Conservation (phyloP, 2,797 vertebrate species). For the Bucorvus abyssinicus region DNA sequence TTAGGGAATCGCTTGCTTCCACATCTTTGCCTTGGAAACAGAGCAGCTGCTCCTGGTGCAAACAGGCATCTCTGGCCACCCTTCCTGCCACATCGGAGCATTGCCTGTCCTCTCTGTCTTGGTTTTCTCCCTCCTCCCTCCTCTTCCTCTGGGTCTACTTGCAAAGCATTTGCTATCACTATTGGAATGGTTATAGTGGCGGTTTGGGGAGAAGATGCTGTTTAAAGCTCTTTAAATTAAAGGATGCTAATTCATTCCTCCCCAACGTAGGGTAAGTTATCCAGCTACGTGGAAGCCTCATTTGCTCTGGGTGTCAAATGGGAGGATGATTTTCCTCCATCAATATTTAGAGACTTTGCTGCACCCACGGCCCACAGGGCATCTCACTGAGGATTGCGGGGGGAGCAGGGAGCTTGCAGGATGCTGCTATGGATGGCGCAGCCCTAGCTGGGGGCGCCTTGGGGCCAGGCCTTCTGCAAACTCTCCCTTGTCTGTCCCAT, state of each 20-base stretch:
- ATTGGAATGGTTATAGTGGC: constrained; percentile 10
- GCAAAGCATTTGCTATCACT: neutral
- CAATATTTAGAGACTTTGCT: neutral
- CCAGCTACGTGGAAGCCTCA: neutral
- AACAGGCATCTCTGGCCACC: neutral
- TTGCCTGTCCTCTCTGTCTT: neutral
- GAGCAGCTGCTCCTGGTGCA: neutral
- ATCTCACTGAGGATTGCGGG: rapidly evolving
- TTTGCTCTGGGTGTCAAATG: neutral
- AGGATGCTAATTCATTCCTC: neutral
- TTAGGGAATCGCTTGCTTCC: constrained; percentile 16
- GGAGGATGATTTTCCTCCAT: neutral
- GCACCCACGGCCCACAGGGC: neutral
- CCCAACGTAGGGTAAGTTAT: neutral
- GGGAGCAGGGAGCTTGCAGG: neutral
- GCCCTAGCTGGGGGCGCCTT: neutral
- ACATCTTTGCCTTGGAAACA: neutral
- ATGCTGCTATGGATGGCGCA: neutral
- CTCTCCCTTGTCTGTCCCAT: neutral
- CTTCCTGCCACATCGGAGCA: rapidly evolving
- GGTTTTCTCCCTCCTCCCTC: neutral
- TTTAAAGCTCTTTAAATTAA: constrained; percentile 59
- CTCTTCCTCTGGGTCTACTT: constrained; percentile 29
- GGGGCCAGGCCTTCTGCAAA: neutral
- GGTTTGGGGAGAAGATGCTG: constrained; percentile 22